A percentile compares a stretch with the other conserved stretches of the same genome.
phyloP scores from a whole-genome alignment of 2,888 invertebrate genomes.

The Monoplex corrugatus region DNA sequence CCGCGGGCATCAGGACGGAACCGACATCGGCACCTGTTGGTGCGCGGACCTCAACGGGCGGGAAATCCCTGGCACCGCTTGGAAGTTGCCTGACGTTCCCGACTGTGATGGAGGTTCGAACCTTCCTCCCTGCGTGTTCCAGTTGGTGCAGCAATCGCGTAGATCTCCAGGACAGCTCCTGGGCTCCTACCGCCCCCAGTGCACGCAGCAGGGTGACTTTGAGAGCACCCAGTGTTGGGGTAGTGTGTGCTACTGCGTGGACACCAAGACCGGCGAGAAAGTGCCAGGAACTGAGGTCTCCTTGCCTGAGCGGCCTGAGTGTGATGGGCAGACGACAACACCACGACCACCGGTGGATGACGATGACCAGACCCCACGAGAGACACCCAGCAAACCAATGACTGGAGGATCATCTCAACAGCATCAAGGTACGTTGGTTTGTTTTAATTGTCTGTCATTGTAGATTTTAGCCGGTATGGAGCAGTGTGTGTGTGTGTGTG shows the following conservation, averaged over 20 bases:
- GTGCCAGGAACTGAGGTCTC: slow-evolving; percentile 59
- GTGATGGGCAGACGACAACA: too few species aligned
- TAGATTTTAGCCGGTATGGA: background rate
- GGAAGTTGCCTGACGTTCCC: slow-evolving; percentile 60
- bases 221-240: slow-evolving; percentile 70
- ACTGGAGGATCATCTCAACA: too few species aligned
- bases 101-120: slow-evolving; percentile 71
- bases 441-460: too few species aligned
- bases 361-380: background rate
- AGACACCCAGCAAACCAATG: too few species aligned
- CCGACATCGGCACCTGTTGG: slow-evolving; percentile 68
- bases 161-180: slow-evolving; percentile 61
- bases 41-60: slow-evolving; percentile 67
- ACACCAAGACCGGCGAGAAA: slow-evolving; percentile 62
- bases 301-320: slow-evolving; percentile 60
- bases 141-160: slow-evolving; percentile 63
- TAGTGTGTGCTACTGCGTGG: slow-evolving; percentile 73
- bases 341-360: too few species aligned
- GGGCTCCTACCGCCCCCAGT: slow-evolving; percentile 66
- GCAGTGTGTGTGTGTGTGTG: background rate
- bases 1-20: slow-evolving; percentile 57
- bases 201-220: slow-evolving; percentile 70
- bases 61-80: slow-evolving; percentile 68
- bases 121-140: slow-evolving; percentile 68
- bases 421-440: too few species aligned